Base-by-base conservation (phyloP, 2,888 invertebrate species). In the Beris chalybata region DNA sequence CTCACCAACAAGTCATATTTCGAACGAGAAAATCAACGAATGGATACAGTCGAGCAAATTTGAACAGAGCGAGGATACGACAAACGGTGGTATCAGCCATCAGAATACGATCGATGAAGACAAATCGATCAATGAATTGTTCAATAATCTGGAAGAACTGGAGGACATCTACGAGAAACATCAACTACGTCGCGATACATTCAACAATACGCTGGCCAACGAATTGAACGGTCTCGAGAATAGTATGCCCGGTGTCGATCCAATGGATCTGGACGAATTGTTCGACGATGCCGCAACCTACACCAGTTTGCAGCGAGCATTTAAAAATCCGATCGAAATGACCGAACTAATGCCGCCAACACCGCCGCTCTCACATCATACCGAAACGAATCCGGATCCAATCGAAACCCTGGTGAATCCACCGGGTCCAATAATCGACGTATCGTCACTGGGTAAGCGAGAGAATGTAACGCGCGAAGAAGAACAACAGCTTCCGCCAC, bases 221-320 rank as follows among this genome's bases (percentile, higher is more conserved):
- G 79, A 80, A 70, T 54, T 79, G 56, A 74, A 73, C 65, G 73
- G 72, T 30, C 45, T 77, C 29, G 74, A 79, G 11, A 69, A 75
- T 1, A 68, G 76, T 22, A 55, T 73, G 4, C 69, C 72, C 5
- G 71, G 67, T 64, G 70, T 66, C 1, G 79, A 78, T 48, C 74
- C 73, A 50, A 81, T 83, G 77, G 87, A 87, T 53, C 73, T 82
- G 0, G 89, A 88, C 50, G 84, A 85, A 38, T 87, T 87, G 48
- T 90, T 90, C 70, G 87, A 89, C 74, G 93, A 93, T 74, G 85
- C 89, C 43, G 89, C 89, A 67, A 92, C 92, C 0, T 93, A 93
- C 74, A 90, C 91, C 1, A 93, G 93, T 75, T 81, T 93, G 63
- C 93, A 93, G 76, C 83, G 91, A 75, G 93, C 93, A 0, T 93